Evolutionary conservation across 2,888 invertebrate species (phyloP).

Genomic region (Mythimna pallens): DNA sequence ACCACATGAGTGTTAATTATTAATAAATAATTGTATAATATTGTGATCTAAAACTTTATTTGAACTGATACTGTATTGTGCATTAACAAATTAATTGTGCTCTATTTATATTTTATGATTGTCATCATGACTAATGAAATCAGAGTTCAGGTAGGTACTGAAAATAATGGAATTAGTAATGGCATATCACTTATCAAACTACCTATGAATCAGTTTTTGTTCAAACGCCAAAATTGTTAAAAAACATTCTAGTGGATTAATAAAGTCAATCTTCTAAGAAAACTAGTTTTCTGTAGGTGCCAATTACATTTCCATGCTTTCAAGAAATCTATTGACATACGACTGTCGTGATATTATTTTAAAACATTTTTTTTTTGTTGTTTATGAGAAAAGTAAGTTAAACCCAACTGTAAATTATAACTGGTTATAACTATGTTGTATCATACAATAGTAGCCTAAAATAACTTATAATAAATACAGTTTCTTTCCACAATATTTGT

Average conservation of each 20-base stretch:
- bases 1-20: constrained; percentile 13
- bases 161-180: constrained; percentile 2
- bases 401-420: constrained; percentile 24
- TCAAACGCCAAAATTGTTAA: not conserved
- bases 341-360: not conserved
- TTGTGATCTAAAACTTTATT: constrained; percentile 10
- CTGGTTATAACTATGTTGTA: constrained; percentile 46
- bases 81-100: not conserved
- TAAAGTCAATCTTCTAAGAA: not conserved
- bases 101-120: not conserved
- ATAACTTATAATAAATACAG: constrained; percentile 19
- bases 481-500: constrained; percentile 42
- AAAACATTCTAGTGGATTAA: not conserved
- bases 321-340: not conserved
- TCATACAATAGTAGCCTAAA: constrained; percentile 30
- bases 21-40: not conserved
- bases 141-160: not conserved
- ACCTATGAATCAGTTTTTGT: not conserved
- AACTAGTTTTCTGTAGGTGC: not conserved
- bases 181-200: not conserved
- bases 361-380: constrained; percentile 18
- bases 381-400: constrained; percentile 48
- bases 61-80: not conserved
- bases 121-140: not conserved
- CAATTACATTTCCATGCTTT: not conserved